These are phyloP conservation scores for Sphaeramia orbicularis DNA, from an alignment of 2,797 vertebrate species.

Conservation along the genomic window DNA sequence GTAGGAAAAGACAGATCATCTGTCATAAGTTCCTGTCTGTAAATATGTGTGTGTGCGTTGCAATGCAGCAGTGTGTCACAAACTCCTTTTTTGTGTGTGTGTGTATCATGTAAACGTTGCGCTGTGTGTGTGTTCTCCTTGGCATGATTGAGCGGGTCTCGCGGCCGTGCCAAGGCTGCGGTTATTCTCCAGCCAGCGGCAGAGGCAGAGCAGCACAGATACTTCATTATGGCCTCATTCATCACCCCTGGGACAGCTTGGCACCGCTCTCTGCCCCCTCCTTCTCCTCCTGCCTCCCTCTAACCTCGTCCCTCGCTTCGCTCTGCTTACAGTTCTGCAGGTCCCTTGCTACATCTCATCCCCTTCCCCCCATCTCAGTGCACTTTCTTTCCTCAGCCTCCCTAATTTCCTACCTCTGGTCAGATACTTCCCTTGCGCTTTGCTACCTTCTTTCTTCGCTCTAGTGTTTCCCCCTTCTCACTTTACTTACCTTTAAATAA, in stretches of 20 bases:
- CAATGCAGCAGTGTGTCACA: slow-evolving; percentile 31
- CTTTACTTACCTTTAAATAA: slow-evolving; percentile 54
- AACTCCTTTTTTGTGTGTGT: slow-evolving; percentile 19
- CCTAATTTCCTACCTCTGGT: slow-evolving; percentile 24
- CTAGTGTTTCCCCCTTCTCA: slow-evolving; percentile 13
- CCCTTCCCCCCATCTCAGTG: slow-evolving; percentile 39
- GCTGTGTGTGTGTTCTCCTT: slow-evolving; percentile 34
- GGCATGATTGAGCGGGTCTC: slow-evolving; percentile 63
- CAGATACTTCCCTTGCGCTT: slow-evolving; percentile 20
- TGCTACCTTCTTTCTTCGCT: slow-evolving; percentile 3
- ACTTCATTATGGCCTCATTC: slow-evolving; percentile 85
- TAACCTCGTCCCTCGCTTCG: slow-evolving; percentile 48
- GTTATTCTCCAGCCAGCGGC: slow-evolving; percentile 72
- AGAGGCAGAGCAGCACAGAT: slow-evolving; percentile 72
- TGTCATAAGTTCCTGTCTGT: slow-evolving; percentile 50
- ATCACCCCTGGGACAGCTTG: slow-evolving; percentile 81
- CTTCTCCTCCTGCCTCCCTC: slow-evolving; percentile 46
- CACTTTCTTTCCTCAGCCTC: slow-evolving; percentile 14
- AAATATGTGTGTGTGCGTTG: slow-evolving; percentile 38
- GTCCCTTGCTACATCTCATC: slow-evolving; percentile 26
- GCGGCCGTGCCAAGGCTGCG: slow-evolving; percentile 70
- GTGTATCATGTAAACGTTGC: slow-evolving; percentile 20
- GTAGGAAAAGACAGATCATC: slow-evolving; percentile 48
- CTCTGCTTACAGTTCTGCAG: slow-evolving; percentile 45
- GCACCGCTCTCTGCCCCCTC: slow-evolving; percentile 59